A percentile compares a stretch with the other conserved stretches of the same genome.
phyloP scores from a whole-genome alignment of 2,113 vertebrate genomes.

The Ariopsis seemanni region DNA sequence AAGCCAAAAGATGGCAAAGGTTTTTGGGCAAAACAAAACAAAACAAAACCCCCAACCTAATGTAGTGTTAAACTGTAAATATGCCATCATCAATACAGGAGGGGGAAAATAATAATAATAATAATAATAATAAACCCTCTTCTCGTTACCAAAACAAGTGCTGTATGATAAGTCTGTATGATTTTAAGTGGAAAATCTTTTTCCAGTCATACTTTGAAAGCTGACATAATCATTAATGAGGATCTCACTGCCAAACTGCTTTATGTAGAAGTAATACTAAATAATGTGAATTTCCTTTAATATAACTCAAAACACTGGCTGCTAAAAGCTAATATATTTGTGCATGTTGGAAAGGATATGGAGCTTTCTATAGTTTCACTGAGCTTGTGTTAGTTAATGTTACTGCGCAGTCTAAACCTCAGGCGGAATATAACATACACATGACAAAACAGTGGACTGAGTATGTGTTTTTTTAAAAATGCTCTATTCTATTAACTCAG shows the following conservation, averaged over 20 bases:
- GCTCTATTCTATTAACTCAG: constrained; percentile 21
- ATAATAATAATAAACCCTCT: constrained; percentile 25
- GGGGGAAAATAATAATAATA: constrained; percentile 24
- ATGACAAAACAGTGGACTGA: constrained; percentile 46
- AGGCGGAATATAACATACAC: constrained; percentile 49
- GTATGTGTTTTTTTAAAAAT: background rate
- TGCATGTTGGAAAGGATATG: constrained; percentile 17
- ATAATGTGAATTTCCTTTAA: constrained; percentile 33
- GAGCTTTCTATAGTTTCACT: constrained; percentile 6
- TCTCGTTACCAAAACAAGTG: constrained; percentile 44
- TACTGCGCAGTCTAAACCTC: constrained; percentile 23
- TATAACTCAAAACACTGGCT: background rate
- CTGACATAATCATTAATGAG: constrained; percentile 17
- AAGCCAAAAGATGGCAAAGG: background rate
- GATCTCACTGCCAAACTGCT: constrained; percentile 21
- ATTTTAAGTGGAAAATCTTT: constrained; percentile 37
- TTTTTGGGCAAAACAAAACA: background rate
- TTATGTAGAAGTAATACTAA: constrained; percentile 24
- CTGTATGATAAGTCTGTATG: constrained; percentile 44
- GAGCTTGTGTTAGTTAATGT: constrained; percentile 37
- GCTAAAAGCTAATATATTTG: constrained; percentile 1
- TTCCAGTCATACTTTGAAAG: constrained; percentile 44
- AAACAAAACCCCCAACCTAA: constrained; percentile 46
- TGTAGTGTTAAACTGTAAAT: constrained; percentile 83
- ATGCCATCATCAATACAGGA: constrained; percentile 21